A percentile compares a stretch with the other conserved stretches of the same genome.
These are phyloP conservation scores for Jacana jacana DNA, from an alignment of 2,113 vertebrate genomes.

Conservation along the genomic window DNA sequence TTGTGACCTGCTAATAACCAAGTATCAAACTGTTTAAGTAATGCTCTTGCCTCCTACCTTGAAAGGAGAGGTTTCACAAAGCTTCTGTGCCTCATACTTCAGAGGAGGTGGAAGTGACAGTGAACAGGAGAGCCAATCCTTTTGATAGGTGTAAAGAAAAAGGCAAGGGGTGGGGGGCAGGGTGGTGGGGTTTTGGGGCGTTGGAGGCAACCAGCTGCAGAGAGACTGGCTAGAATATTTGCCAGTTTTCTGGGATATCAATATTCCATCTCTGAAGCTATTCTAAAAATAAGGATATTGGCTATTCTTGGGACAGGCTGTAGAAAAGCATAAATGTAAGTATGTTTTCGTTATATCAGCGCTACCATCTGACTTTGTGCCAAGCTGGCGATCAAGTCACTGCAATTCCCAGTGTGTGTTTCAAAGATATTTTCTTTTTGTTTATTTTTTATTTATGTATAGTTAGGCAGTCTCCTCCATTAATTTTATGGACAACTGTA, in stretches of 20 bases:
- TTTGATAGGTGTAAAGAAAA: neutral
- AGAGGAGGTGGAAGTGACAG: neutral
- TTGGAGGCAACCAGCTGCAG: too few relatives aligned
- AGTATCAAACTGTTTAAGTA: neutral
- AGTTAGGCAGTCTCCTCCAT: neutral
- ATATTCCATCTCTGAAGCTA: rapidly evolving
- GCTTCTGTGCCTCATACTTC: neutral
- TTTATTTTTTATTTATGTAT: too few relatives aligned
- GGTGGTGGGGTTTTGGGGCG: too few relatives aligned
- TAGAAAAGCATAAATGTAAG: neutral
- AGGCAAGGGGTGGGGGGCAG: too few relatives aligned
- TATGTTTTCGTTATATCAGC: neutral
- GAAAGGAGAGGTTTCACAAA: neutral
- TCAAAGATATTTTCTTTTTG: neutral
- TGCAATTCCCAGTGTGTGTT: neutral
- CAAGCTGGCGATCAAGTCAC: neutral
- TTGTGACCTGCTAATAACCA: neutral
- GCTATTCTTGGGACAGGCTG: neutral
- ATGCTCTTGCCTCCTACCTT: neutral
- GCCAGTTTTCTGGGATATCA: neutral
- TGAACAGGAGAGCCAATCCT: neutral
- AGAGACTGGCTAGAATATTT: neutral
- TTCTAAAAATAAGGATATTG: neutral
- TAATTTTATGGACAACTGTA: neutral
- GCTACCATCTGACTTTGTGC: neutral